Evolutionary conservation across 1,140 invertebrate species (phyloP), one percentile per base, ranked within the genome.

Genomic region (Danaus plexippus): DNA sequence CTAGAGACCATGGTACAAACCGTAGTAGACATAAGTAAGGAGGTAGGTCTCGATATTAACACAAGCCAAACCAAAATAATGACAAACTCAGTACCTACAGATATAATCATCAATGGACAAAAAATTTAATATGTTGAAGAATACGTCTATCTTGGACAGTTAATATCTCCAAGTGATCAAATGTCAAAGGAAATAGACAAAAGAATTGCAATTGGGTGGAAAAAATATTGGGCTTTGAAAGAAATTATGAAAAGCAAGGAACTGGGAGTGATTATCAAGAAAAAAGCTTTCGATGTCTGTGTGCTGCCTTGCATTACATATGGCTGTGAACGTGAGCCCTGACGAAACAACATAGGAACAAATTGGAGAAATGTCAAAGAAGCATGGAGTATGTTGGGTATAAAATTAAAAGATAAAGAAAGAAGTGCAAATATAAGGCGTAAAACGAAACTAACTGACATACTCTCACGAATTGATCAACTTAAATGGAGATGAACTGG

Each of bases 211-310:
- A 47, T 63, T 11, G 59, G 57, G 1, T 71, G 58, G 63, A 67
- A 67, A 55, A 61, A 45, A 42, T 71, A 54, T n/a, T 66, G 64
- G 69, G 11, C 18, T 7, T 13, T 61, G 11, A 64, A 64, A 61
- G 54, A 70, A 43, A 59, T 68, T 9, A 63, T 58, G 47, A 71
- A 67, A 53, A 61, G n/a, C n/a, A n/a, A n/a, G n/a, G n/a, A n/a
- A n/a, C n/a, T n/a, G n/a, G n/a, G n/a, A n/a, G n/a, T n/a, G 41
- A 47, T 32, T 1, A 64, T 62, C 11, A 71, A 69, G 46, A 64
- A 52, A 9, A 69, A 69, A 44, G 22, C 48, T 4, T 69, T 66
- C n/a, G 48, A 71, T 50, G 59, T 54, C 1, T 64, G 61, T 18
- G 57, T 68, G n/a, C 45, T 71, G 2, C 66, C 66, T 10, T 51